These are phyloP conservation scores for Eupithecia exiguata DNA, from an alignment of 2,888 invertebrate genomes.

Conservation along the genomic window DNA sequence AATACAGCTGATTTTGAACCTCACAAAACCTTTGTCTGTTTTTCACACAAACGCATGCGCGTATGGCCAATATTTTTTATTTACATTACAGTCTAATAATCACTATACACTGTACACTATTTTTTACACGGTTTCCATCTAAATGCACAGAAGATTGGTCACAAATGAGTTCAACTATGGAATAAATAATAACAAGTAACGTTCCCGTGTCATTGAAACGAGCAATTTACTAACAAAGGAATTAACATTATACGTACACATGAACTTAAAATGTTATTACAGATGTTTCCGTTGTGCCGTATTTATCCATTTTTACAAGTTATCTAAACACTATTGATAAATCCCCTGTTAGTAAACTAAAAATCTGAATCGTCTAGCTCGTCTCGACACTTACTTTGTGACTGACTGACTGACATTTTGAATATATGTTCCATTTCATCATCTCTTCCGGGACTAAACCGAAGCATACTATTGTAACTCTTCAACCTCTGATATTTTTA, in stretches of 20 bases:
- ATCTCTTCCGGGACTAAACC: background rate
- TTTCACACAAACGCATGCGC: conserved; percentile 84
- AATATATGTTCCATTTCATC: background rate
- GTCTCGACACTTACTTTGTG: conserved; percentile 37
- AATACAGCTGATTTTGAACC: conserved; percentile 84
- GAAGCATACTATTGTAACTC: background rate
- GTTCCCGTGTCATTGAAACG: conserved; percentile 49
- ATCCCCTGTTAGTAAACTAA: conserved; percentile 49
- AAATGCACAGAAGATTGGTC: conserved; percentile 55
- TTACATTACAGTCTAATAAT: conserved; percentile 76
- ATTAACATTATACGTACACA: conserved; percentile 41
- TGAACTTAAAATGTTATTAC: conserved; percentile 23
- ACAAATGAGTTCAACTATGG: conserved; percentile 60
- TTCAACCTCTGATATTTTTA: background rate
- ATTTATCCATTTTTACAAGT: conserved; percentile 32
- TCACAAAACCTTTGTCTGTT: conserved; percentile 86
- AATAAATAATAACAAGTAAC: conserved; percentile 71
- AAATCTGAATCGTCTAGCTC: conserved; percentile 50
- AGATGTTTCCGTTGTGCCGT: background rate
- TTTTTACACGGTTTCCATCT: conserved; percentile 52
- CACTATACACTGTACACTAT: conserved; percentile 57
- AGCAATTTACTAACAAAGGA: conserved; percentile 31
- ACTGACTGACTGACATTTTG: conserved; percentile 74
- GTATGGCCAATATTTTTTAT: conserved; percentile 81
- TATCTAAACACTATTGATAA: background rate